Evolutionary conservation across 2,888 invertebrate species (phyloP).

Genomic region (Metellina segmentata): DNA sequence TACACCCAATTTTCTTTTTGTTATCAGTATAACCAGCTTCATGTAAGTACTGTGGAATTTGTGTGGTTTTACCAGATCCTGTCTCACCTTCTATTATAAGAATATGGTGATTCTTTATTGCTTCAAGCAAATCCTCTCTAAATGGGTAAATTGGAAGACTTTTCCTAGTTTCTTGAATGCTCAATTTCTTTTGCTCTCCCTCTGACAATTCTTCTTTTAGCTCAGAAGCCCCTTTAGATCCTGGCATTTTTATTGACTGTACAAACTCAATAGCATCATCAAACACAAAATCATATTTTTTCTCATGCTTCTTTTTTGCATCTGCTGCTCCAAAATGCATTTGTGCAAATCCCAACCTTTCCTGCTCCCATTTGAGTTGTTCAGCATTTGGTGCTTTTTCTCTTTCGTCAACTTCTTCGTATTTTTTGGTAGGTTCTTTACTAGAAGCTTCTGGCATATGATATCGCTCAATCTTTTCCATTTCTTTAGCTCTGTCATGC

Average conservation of each 20-base stretch:
- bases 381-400: conserved; percentile 86
- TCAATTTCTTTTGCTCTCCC: conserved; percentile 87
- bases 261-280: conserved; percentile 99
- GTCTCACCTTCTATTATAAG: conserved; percentile 96
- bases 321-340: conserved; percentile 97
- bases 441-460: conserved; percentile 91
- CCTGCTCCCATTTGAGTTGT: conserved; percentile 97
- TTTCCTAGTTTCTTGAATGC: conserved; percentile 93
- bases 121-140: conserved; percentile 91
- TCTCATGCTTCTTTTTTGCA: conserved; percentile 84
- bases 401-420: conserved; percentile 91
- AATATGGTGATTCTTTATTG: conserved; percentile 89
- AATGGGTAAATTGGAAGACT: conserved; percentile 97
- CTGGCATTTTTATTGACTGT: conserved; percentile 85
- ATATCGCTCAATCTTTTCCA: conserved; percentile 95
- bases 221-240: conserved; percentile 82
- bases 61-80: conserved; percentile 84
- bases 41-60: conserved; percentile 84
- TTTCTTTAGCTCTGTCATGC: conserved; percentile 95
- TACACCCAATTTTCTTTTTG: conserved; percentile 94
- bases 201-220: conserved; percentile 84
- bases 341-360: conserved; percentile 95
- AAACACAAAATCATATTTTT: conserved; percentile 94
- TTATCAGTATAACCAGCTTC: conserved; percentile 84
- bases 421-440: conserved; percentile 80